Evolutionary conservation across 2,888 invertebrate genomes (phyloP).

Genomic region (Apotomis betuletana): DNA sequence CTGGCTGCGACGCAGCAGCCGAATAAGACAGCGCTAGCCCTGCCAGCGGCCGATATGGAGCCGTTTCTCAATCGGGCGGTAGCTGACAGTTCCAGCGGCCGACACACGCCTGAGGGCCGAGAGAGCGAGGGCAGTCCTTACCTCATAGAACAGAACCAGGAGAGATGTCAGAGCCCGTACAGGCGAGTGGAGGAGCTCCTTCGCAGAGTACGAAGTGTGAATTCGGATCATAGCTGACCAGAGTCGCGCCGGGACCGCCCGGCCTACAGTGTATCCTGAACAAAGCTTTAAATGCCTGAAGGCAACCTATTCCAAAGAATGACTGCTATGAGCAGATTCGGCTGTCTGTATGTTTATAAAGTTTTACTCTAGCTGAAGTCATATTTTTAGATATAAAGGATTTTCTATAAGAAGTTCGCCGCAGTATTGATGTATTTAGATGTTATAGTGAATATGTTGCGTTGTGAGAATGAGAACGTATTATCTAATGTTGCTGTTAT

Average conservation of each 20-base stretch:
- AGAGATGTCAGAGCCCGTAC: conserved; percentile 73
- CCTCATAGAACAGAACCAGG: conserved; percentile 68
- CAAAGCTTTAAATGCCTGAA: conserved; percentile 52
- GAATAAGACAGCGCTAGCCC: conserved; percentile 53
- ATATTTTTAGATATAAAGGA: conserved; percentile 37
- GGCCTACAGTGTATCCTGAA: conserved; percentile 65
- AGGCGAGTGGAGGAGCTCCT: conserved; percentile 75
- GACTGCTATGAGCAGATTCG: conserved; percentile 32
- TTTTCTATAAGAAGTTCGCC: conserved; percentile 28
- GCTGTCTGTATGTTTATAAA: conserved; percentile 34
- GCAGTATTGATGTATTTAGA: conserved; percentile 18
- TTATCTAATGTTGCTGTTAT: conserved; percentile 24
- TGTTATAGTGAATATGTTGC: conserved; percentile 30
- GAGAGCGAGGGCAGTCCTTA: conserved; percentile 71
- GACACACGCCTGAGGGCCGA: conserved; percentile 70
- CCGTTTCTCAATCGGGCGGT: conserved; percentile 67
- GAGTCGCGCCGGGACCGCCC: conserved; percentile 72
- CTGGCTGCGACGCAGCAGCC: conserved; percentile 57
- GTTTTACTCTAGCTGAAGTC: conserved; percentile 30
- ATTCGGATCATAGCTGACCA: conserved; percentile 78
- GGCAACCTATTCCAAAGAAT: conserved; percentile 42
- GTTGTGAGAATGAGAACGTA: conserved; percentile 26
- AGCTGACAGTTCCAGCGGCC: conserved; percentile 68
- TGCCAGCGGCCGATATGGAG: conserved; percentile 63
- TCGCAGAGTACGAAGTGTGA: conserved; percentile 71